Conservation (phyloP, 2,797 vertebrate genomes). For the Okamejei kenojei region DNA sequence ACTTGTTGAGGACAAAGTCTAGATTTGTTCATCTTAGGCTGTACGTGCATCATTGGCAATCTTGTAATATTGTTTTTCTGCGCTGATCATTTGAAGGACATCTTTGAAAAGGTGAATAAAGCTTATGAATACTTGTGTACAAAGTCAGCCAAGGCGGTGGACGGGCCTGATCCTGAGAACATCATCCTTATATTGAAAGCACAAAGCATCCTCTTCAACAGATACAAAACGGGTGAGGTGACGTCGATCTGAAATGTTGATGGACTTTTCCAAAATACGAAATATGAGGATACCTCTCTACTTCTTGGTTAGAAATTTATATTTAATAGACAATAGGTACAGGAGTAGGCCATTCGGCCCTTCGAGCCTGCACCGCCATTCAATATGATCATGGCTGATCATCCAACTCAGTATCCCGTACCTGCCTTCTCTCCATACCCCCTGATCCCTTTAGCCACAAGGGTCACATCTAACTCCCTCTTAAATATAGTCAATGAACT, state of each 20-base stretch:
- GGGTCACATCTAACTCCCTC: too few species aligned
- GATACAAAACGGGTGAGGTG: constrained; percentile 79
- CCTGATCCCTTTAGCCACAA: too few species aligned
- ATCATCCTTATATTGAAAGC: constrained; percentile 96
- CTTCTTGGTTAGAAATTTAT: background rate
- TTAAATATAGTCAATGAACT: too few species aligned
- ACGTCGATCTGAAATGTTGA: too few species aligned
- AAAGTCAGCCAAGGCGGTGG: constrained; percentile 76
- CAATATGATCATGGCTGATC: too few species aligned
- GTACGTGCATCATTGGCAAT: too few species aligned
- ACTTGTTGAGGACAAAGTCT: too few species aligned
- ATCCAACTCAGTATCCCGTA: too few species aligned
- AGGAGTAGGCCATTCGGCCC: too few species aligned
- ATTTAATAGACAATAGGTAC: background rate
- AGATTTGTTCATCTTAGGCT: too few species aligned
- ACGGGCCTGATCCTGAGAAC: constrained; percentile 96
- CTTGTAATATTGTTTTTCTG: constrained; percentile 5
- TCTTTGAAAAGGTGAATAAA: constrained; percentile 97
- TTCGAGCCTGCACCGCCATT: too few species aligned
- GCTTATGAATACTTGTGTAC: constrained; percentile 96
- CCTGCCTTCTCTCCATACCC: too few species aligned
- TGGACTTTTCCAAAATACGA: background rate
- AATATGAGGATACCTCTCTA: background rate
- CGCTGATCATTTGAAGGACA: constrained; percentile 63
- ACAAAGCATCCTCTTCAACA: constrained; percentile 96